phyloP scores from a whole-genome alignment of 2,888 invertebrate genomes.

The Neria commutata region DNA sequence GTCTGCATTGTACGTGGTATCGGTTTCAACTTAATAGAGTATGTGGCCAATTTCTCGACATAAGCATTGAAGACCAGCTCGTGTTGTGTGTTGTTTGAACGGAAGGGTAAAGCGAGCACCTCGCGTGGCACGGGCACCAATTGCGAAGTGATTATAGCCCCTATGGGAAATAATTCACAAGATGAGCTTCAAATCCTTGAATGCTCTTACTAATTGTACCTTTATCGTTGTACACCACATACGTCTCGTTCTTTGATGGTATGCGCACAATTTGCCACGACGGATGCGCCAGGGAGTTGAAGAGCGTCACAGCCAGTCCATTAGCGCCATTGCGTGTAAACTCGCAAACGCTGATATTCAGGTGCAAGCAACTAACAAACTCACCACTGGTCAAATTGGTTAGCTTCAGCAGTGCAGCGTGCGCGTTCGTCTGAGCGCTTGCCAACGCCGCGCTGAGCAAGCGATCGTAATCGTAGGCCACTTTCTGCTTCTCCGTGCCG shows the following conservation, averaged over 20 bases:
- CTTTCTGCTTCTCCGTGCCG: conserved; percentile 84
- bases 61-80: conserved; percentile 75
- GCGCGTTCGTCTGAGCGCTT: conserved; percentile 62
- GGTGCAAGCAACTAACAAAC: conserved; percentile 48
- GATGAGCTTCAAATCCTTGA: neutral
- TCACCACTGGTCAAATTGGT: conserved; percentile 48
- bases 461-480: conserved; percentile 86
- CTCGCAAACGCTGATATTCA: conserved; percentile 69
- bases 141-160: conserved; percentile 66
- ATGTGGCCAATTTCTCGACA: conserved; percentile 66
- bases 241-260: conserved; percentile 64
- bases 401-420: conserved; percentile 42
- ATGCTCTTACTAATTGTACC: neutral
- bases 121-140: conserved; percentile 67
- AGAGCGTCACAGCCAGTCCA: conserved; percentile 70
- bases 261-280: conserved; percentile 68
- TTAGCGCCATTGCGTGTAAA: conserved; percentile 66
- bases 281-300: conserved; percentile 78
- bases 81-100: conserved; percentile 66
- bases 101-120: conserved; percentile 63
- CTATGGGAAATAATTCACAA: conserved; percentile 28
- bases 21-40: conserved; percentile 46
- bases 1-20: conserved; percentile 11
- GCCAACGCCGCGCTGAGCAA: conserved; percentile 73
- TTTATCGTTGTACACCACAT: neutral